A percentile compares a stretch with the other conserved stretches of the same genome.
These are phyloP conservation scores for Acipenser transmontanus DNA, from an alignment of 2,797 vertebrate species.

Conservation along the genomic window DNA sequence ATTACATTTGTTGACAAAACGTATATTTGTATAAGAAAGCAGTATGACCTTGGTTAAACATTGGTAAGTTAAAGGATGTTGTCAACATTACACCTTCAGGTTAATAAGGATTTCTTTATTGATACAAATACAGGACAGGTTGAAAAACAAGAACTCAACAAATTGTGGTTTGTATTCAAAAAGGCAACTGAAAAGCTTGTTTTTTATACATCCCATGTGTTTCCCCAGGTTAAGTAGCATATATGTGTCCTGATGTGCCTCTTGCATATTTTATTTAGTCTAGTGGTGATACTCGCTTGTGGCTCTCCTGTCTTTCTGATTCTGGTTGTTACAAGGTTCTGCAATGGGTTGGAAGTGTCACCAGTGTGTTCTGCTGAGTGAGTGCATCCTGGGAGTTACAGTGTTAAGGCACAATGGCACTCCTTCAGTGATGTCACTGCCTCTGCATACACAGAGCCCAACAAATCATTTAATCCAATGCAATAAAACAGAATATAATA, in stretches of 20 bases:
- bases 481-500: too few species aligned
- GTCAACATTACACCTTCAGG: slow-evolving; percentile 2
- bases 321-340: too few species aligned
- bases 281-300: neutral
- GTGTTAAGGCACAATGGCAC: too few species aligned
- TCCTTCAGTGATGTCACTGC: neutral
- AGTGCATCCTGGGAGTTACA: neutral
- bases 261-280: slow-evolving; percentile 45
- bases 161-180: slow-evolving; percentile 1
- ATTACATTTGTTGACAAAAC: slow-evolving; percentile 33
- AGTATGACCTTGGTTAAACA: slow-evolving; percentile 22
- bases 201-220: neutral
- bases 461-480: too few species aligned
- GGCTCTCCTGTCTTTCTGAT: neutral
- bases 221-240: neutral
- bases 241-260: slow-evolving; percentile 10
- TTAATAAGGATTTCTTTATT: neutral
- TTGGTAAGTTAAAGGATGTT: slow-evolving; percentile 6
- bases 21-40: slow-evolving; percentile 11
- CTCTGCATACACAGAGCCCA: too few species aligned
- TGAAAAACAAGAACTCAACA: slow-evolving; percentile 1
- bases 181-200: neutral
- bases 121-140: too few species aligned
- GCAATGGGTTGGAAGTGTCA: too few species aligned
- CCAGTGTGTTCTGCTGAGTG: too few species aligned